Evolutionary conservation across 2,888 invertebrate genomes (phyloP), one percentile per base, ranked within the genome.

Genomic region (Ephialtes manifestator): DNA sequence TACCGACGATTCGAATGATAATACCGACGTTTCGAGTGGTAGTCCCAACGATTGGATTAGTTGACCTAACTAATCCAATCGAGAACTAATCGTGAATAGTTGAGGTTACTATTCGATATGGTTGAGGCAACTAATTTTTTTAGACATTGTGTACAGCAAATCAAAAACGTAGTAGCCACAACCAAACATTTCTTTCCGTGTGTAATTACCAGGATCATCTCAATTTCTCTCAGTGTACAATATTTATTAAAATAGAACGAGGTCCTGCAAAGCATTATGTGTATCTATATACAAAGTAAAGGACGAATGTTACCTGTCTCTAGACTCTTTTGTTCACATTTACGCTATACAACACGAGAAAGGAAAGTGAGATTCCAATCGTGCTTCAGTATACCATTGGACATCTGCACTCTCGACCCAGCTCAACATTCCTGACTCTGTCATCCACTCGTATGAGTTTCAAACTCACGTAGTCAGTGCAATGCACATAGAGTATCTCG

Each of bases 311-410:
- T 31, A 15, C 31, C 15, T 31, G 60, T 58, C 58, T 28, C 13
- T 11, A 60, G 3, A n/a, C n/a, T 48, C 10, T 31, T 48, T 13
- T 20, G 11, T 48, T 75, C 46, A 28, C 46, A 31, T 60, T 31
- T 11, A 58, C 39, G 1, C 24, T 24, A 13, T 20, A n/a, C 24
- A n/a, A 13, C 13, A n/a, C 31, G n/a, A 31, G 18, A 18, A 48
- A 43, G 18, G 46, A 13, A 31, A 51, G 48, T 18, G 20, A 63
- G 74, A 75, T 75, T 63, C 63, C 31, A 35, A 63, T 75, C 74
- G 48, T 31, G 63, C 20, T 51, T 75, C 18, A 7, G 7, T 43
- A 43, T 28, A 58, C 13, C 60, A 60, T 74, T 63, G 18, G 31
- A 74, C 43, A 24, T 18, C 74, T 28, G 74, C 46, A 11, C 43